phyloP scores from a whole-genome alignment of 2,797 vertebrate genomes.

The Odontamblyopus rebecca region DNA sequence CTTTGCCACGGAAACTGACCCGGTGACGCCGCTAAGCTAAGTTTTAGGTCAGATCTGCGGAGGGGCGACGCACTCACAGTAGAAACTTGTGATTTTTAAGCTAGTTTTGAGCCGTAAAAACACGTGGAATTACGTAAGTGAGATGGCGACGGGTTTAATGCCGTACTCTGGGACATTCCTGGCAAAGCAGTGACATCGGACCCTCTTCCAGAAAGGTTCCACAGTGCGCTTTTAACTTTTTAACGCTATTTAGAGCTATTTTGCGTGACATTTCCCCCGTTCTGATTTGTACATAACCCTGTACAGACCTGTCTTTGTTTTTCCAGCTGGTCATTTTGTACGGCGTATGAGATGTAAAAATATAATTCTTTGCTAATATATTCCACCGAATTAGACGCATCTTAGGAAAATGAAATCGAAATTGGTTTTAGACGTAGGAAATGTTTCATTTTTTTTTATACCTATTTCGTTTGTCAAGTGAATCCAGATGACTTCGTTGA shows the following conservation, averaged over 20 bases:
- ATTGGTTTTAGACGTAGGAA: slow-evolving; percentile 69
- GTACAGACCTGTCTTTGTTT: slow-evolving; percentile 80
- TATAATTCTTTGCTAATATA: slow-evolving; percentile 86
- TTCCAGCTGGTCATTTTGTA: slow-evolving; percentile 62
- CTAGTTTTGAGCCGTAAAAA: too few relatives aligned
- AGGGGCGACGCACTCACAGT: too few relatives aligned
- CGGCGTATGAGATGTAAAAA: slow-evolving; percentile 81
- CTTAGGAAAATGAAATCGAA: slow-evolving; percentile 63
- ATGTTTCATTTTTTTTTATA: slow-evolving; percentile 38
- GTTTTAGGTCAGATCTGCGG: too few relatives aligned
- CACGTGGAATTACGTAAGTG: too few relatives aligned
- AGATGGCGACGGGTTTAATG: too few relatives aligned
- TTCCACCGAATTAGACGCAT: slow-evolving; percentile 77
- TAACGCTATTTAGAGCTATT: slow-evolving; percentile 27
- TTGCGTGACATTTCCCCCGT: slow-evolving; percentile 41
- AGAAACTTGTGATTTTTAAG: too few relatives aligned
- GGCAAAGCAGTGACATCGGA: too few relatives aligned
- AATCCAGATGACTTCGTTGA: slow-evolving; percentile 61
- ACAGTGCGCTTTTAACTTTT: slow-evolving; percentile 1
- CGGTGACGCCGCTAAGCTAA: too few relatives aligned
- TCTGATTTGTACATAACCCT: slow-evolving; percentile 76
- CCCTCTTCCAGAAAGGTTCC: too few relatives aligned
- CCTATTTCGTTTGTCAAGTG: slow-evolving; percentile 61
- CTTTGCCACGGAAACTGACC: too few relatives aligned
- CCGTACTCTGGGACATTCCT: too few relatives aligned